These are phyloP conservation scores for Kradibia gibbosae DNA, from an alignment of 1,140 invertebrate species.

Conservation along the genomic window DNA sequence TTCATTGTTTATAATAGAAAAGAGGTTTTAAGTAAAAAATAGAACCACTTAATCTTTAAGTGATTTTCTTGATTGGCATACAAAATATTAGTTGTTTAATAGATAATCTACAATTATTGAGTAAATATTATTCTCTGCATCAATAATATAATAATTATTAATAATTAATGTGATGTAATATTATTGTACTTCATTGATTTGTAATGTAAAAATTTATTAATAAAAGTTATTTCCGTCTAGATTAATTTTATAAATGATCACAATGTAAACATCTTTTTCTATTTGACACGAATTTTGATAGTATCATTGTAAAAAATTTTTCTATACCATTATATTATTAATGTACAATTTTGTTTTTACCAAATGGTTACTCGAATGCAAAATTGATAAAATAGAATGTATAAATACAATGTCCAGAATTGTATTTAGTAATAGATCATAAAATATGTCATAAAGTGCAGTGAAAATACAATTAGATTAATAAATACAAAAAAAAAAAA, in stretches of 20 bases:
- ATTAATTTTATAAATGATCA: conserved; percentile 8
- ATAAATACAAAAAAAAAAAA: conserved; percentile 9
- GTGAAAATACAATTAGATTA: conserved; percentile 14
- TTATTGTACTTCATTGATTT: conserved; percentile 32
- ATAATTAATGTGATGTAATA: neutral
- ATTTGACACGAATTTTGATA: too few relatives aligned
- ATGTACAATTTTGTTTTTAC: neutral
- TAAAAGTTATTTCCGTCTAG: conserved; percentile 6
- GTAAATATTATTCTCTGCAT: conserved; percentile 24
- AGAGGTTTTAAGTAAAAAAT: neutral
- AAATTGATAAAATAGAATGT: conserved; percentile 18
- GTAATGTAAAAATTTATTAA: conserved; percentile 25
- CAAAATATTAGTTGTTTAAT: conserved; percentile 5
- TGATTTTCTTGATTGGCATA: neutral
- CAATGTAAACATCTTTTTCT: neutral
- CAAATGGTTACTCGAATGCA: conserved; percentile 25
- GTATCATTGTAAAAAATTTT: conserved; percentile 3
- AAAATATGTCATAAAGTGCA: conserved; percentile 2
- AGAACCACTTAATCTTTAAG: neutral
- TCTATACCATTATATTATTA: neutral
- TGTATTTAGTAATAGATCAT: conserved; percentile 26
- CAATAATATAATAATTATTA: neutral
- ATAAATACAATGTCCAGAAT: conserved; percentile 26
- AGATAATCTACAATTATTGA: conserved; percentile 1
- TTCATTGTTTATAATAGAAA: neutral